phyloP scores from a whole-genome alignment of 2,888 invertebrate species.

The Apamea sordens region DNA sequence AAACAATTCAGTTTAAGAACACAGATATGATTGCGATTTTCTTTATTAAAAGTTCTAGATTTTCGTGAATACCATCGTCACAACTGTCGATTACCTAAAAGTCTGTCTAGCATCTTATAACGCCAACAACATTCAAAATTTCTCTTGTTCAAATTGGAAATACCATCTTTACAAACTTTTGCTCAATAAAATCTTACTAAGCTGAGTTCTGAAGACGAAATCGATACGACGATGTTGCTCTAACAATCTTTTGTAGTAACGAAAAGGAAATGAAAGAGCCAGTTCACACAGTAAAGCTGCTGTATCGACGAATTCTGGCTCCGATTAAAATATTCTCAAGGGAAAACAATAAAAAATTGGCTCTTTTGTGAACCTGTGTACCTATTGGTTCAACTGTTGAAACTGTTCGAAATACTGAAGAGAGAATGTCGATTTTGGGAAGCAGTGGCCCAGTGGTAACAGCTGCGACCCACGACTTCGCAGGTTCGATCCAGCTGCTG shows the following conservation, averaged over 20 bases:
- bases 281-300: slow-evolving; percentile 10
- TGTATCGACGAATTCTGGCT: slow-evolving; percentile 6
- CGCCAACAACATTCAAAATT: background rate
- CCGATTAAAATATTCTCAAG: slow-evolving; percentile 24
- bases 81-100: background rate
- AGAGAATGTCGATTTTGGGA: background rate
- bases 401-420: background rate
- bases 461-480: too few relatives aligned
- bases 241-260: slow-evolving; percentile 21
- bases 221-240: slow-evolving; percentile 29
- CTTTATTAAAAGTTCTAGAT: background rate
- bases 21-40: background rate
- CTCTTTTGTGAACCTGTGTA: background rate
- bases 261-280: slow-evolving; percentile 36
- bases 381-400: too few relatives aligned
- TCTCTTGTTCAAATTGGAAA: slow-evolving; percentile 18
- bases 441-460: too few relatives aligned
- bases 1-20: background rate
- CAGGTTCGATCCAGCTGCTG: too few relatives aligned
- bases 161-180: slow-evolving; percentile 31
- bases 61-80: background rate
- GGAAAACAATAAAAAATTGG: slow-evolving; percentile 13
- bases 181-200: slow-evolving; percentile 32
- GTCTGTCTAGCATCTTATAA: background rate
- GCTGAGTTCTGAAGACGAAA: slow-evolving; percentile 22